phyloP scores from a whole-genome alignment of 1,140 invertebrate genomes.

The Anastatus disparis region DNA sequence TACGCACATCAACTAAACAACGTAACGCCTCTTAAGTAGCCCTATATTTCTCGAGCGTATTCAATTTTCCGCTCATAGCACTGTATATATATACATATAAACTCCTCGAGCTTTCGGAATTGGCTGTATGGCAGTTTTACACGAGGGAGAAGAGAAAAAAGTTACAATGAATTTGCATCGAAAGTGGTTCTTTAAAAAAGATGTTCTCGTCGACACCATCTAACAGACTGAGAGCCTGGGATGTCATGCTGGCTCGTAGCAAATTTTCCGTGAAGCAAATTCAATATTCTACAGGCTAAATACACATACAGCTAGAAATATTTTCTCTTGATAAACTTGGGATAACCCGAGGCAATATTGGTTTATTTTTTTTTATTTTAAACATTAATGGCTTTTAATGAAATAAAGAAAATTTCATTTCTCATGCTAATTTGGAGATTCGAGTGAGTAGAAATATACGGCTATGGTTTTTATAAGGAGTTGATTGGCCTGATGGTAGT shows the following conservation, averaged over 20 bases:
- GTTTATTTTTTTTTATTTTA: no score
- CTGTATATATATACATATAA: no score
- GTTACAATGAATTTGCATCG: conserved; percentile 63
- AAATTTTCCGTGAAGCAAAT: conserved; percentile 28
- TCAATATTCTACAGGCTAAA: not conserved
- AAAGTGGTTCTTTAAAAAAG: conserved; percentile 65
- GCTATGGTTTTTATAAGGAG: no score
- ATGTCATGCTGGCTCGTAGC: no score
- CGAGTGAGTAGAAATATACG: not conserved
- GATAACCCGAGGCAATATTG: not conserved
- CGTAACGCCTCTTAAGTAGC: conserved; percentile 4
- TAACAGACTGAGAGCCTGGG: conserved; percentile 29
- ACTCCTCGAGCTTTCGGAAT: no score
- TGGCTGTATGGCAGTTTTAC: conserved; percentile 44
- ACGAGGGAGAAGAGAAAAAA: conserved; percentile 35
- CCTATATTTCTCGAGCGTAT: not conserved
- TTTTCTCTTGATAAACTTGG: not conserved
- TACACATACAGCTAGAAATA: not conserved
- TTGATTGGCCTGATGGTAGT: not conserved
- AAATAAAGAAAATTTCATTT: conserved; percentile 32
- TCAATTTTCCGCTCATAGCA: conserved; percentile 47
- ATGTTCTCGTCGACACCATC: not conserved
- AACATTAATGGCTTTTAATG: not conserved
- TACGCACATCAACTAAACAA: not conserved
- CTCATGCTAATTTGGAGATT: not conserved